Base-by-base conservation (phyloP, 23 tunicate genomes). In the Halocynthia roretzi region DNA sequence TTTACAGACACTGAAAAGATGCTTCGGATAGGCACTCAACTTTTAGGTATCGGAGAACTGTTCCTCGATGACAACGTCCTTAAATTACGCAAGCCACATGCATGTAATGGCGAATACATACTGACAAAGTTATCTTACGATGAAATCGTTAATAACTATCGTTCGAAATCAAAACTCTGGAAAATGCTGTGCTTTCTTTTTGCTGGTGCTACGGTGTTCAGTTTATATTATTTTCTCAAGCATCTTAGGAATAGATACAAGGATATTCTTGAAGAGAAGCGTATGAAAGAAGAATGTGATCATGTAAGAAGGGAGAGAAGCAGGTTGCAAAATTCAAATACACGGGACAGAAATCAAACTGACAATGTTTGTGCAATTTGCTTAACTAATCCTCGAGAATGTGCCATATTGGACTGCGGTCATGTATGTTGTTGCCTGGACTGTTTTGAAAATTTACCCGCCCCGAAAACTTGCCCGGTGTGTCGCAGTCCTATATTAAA, bases 351-450 rank as follows among this genome's bases (percentile, higher is more conserved):
- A 14, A 40, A 54, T 51, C 11, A 50, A 7, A 56, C 71, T 20
- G 81, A 62, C 21, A 77, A 50, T 10, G 52, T 15, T 8, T 92
- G 98, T 57, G 82, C 83, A 52, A 71, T 92, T 19, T 92, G 98
- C 62, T 50, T 92, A 53, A 61, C 75, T 7, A 92, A 92, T 67
- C 92, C 84, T 50, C 68, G 98, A 55, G 98, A 92, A 75, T 86
- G 91, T 68, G 87, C 86, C 6, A 56, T 85, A 53, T 61, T 92
- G 8, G 83, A 92, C 64, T 92, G 98, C 62, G 98, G 98, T 11
- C 98, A 92, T 76, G 80, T 92, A 52, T 92, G 98, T 78, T 64
- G 78, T 17, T 92, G 98, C 75, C 82, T 83, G 5, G 98, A 92
- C 64, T 92, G 98, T 61, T 61, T 92, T 22, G 91, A 86, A 70